Base-by-base conservation (phyloP, 1,140 invertebrate species). In the Carposina sasakii region DNA sequence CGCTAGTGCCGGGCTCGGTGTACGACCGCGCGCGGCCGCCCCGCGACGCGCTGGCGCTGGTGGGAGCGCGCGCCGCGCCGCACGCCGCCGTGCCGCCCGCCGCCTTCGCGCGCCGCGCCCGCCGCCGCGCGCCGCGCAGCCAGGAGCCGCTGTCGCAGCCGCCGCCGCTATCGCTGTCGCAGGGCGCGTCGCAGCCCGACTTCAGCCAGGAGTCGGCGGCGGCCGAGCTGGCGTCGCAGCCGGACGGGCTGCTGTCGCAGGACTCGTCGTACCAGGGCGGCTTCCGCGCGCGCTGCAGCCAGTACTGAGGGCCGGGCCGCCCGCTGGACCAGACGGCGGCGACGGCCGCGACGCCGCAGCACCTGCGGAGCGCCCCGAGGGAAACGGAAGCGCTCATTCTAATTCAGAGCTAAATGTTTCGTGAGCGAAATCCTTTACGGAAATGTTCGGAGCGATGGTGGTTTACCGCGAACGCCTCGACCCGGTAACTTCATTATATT, bases 161-260 rank as follows among this genome's bases (percentile, higher is more conserved):
- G 88, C 90, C 30, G 84, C 90, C 37, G 79, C 86, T 67, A 85
- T 89, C 75, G 37, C 86, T 94, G 59, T 94, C 92, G 0, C 93
- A 94, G 63, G 91, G 91, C 12, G 70, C 92, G n/a, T 92, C 90
- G 17, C 93, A 95, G 71, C 90, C 92, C 0, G 93, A 95, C 68
- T 85, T 95, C 22, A 94, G 92, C 34, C 93, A 97, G 87, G 96
- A 98, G 81, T 94, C 92, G 20, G 93, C 93, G 64, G 89, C 93
- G 51, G 93, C 94, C 54, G 95, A 97, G 57, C 95, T 96, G 76
- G 95, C 96, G 64, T 97, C 95, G 21, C 96, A 98, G 81, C 94
- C 96, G 87, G 96, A 98, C 71, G 95, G 94, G 33, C 88, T 98
- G 51, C 85, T 98, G 57, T 98, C 96, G 3, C 96, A 98, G 85